Conservation (phyloP, 2,888 invertebrate species). For the Atrina japonica region DNA sequence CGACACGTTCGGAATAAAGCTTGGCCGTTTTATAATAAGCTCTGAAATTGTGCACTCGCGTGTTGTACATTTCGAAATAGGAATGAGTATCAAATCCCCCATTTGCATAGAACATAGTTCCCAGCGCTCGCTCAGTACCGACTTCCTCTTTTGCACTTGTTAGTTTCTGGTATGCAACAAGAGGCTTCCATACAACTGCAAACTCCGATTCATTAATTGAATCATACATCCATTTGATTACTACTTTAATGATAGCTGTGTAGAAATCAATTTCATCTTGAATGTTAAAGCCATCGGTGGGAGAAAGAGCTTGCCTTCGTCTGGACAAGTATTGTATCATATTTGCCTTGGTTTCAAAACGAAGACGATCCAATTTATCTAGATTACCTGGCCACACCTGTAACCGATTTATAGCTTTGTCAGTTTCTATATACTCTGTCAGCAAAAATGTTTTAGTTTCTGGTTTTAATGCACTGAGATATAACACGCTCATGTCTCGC, state of each 20-base stretch:
- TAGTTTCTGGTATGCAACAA: conserved; percentile 93
- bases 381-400: conserved; percentile 66
- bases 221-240: conserved; percentile 43
- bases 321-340: conserved; percentile 34
- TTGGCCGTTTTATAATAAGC: conserved; percentile 88
- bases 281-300: conserved; percentile 32
- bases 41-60: conserved; percentile 36
- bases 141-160: conserved; percentile 93
- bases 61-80: conserved; percentile 88
- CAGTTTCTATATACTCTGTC: conserved; percentile 60
- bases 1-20: conserved; percentile 90
- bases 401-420: conserved; percentile 59
- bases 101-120: conserved; percentile 92
- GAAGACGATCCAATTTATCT: conserved; percentile 37
- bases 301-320: conserved; percentile 29
- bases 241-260: conserved; percentile 39
- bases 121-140: conserved; percentile 92
- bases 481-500: conserved; percentile 65
- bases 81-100: conserved; percentile 82
- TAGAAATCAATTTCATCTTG: conserved; percentile 39
- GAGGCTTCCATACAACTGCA: conserved; percentile 74
- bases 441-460: conserved; percentile 59
- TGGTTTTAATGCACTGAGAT: conserved; percentile 59
- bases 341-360: conserved; percentile 35
- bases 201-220: conserved; percentile 49